Conservation (phyloP, 2,113 vertebrate species). For the Cynoglossus semilaevis region DNA sequence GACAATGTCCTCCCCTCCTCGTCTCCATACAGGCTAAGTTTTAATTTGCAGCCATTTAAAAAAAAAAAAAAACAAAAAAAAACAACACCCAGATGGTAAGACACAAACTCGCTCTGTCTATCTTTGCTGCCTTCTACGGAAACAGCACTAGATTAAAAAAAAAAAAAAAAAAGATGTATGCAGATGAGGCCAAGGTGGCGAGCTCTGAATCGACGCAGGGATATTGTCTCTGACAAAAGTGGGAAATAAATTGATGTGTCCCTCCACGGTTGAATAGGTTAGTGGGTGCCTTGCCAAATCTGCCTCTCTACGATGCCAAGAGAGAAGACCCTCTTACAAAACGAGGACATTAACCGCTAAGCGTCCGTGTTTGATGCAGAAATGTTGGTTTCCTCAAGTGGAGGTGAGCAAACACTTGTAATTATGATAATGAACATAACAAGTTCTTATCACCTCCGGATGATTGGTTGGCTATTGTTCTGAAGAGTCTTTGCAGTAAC, state of each 20-base stretch:
- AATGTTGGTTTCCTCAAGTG: slow-evolving; percentile 64
- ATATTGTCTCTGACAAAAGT: slow-evolving; percentile 89
- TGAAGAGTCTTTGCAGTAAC: too few relatives aligned
- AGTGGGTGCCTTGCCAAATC: slow-evolving; percentile 69
- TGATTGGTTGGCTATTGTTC: slow-evolving; percentile 26
- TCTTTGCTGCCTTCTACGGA: slow-evolving; percentile 72
- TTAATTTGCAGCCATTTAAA: slow-evolving; percentile 97
- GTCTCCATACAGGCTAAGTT: slow-evolving; percentile 88
- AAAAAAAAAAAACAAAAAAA: slow-evolving; percentile 24
- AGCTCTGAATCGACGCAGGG: slow-evolving; percentile 88
- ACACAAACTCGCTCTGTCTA: slow-evolving; percentile 74
- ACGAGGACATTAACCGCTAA: slow-evolving; percentile 51
- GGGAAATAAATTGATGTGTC: slow-evolving; percentile 95
- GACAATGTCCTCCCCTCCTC: slow-evolving; percentile 74
- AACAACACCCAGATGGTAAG: slow-evolving; percentile 94
- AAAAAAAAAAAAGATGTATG: slow-evolving; percentile 98
- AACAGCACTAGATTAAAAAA: slow-evolving; percentile 88
- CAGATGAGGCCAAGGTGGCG: slow-evolving; percentile 81
- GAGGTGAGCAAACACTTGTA: slow-evolving; percentile 46
- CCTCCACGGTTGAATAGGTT: slow-evolving; percentile 84
- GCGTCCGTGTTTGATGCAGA: slow-evolving; percentile 31
- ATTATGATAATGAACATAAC: slow-evolving; percentile 30
- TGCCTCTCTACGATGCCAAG: slow-evolving; percentile 38
- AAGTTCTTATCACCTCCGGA: slow-evolving; percentile 47
- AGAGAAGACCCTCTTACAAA: slow-evolving; percentile 33